phyloP scores from a whole-genome alignment of 2,113 vertebrate species.

The Pristiophorus japonicus region DNA sequence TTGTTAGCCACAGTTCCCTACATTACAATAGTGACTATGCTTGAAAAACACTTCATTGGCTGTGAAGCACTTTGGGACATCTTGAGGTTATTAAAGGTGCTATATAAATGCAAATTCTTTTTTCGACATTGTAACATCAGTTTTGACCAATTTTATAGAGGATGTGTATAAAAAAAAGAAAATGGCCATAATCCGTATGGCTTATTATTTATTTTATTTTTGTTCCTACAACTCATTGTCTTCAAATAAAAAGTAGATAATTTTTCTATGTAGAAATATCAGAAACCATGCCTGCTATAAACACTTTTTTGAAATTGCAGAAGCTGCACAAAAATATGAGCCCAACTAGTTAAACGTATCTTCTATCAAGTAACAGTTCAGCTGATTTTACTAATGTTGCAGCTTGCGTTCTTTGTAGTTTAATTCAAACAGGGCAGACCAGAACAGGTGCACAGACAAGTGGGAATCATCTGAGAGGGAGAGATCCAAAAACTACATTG shows the following conservation, averaged over 20 bases:
- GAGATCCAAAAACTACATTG: background rate
- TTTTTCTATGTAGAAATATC: background rate
- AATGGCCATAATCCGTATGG: background rate
- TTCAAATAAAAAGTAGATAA: background rate
- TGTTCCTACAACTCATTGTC: background rate
- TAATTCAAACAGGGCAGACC: background rate
- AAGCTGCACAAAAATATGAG: background rate
- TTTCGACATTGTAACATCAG: background rate
- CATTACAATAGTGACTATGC: background rate
- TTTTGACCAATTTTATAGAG: background rate
- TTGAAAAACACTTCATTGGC: background rate
- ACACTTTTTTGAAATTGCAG: background rate
- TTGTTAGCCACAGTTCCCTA: background rate
- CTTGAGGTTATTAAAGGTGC: background rate
- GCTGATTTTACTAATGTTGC: background rate
- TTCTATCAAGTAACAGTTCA: background rate
- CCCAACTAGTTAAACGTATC: too few species aligned
- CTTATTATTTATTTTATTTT: background rate
- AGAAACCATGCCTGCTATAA: background rate
- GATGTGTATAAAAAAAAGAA: background rate
- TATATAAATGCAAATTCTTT: background rate
- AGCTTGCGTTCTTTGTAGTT: background rate
- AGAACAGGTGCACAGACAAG: background rate
- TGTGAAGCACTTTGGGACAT: background rate
- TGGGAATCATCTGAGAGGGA: background rate